phyloP scores from a whole-genome alignment of 2,888 invertebrate species.

The Strigamia crassipes region DNA sequence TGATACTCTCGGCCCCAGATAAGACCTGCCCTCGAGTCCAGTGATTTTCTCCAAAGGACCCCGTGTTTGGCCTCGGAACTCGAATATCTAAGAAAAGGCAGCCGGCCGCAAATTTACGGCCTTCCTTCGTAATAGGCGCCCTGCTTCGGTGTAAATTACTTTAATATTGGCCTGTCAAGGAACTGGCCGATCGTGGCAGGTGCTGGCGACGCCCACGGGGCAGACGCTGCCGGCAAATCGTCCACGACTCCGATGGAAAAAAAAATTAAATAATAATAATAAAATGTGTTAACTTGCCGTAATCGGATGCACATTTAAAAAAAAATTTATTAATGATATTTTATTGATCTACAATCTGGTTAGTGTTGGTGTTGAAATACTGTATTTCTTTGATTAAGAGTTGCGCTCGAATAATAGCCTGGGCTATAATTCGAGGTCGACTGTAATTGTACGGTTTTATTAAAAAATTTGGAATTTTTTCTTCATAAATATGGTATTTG shows the following conservation, averaged over 20 bases:
- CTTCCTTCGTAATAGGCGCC: constrained; percentile 13
- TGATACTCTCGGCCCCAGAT: constrained; percentile 41
- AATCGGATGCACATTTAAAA: too few relatives aligned
- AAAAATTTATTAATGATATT: too few relatives aligned
- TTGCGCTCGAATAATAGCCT: too few relatives aligned
- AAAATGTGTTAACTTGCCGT: not conserved
- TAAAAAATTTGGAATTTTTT: too few relatives aligned
- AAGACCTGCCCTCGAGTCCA: constrained; percentile 24
- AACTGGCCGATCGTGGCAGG: constrained; percentile 1
- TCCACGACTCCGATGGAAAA: too few relatives aligned
- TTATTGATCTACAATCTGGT: too few relatives aligned
- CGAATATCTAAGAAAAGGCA: not conserved
- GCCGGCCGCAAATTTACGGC: constrained; percentile 43
- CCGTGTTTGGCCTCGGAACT: constrained; percentile 23
- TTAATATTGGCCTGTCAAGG: constrained; percentile 42
- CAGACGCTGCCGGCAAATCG: not conserved
- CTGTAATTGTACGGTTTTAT: too few relatives aligned
- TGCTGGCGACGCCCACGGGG: constrained; percentile 14
- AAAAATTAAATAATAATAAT: not conserved
- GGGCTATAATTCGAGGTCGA: too few relatives aligned
- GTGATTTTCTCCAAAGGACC: constrained; percentile 8
- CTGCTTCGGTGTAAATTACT: constrained; percentile 44
- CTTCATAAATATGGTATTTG: too few relatives aligned
- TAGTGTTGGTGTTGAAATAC: too few relatives aligned
- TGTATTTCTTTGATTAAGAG: too few relatives aligned